Percentiles rank a stretch among this genome's conserved stretches.
Evolutionary conservation across 2,888 invertebrate species (phyloP).

Genomic region (Hypolimnas misippus): DNA sequence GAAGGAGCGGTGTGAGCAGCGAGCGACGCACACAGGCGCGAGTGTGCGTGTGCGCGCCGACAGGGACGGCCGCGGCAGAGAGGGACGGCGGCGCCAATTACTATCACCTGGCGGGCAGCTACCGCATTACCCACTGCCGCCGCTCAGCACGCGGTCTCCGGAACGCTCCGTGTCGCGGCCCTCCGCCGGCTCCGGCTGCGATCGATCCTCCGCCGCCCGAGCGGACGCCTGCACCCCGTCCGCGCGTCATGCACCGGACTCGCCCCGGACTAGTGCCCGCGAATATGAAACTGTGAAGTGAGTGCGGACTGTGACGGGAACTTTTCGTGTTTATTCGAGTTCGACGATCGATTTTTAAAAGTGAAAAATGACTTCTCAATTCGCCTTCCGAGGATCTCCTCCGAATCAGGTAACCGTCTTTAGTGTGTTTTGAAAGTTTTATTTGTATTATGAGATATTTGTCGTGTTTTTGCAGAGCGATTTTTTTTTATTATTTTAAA

Average conservation of each 20-base stretch:
- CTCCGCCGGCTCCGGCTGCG: conserved; percentile 47
- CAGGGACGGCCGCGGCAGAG: conserved; percentile 71
- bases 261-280: conserved; percentile 55
- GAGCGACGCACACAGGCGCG: conserved; percentile 56
- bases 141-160: conserved; percentile 80
- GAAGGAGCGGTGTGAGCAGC: conserved; percentile 76
- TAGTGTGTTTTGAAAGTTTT: neutral
- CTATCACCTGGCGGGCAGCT: conserved; percentile 86
- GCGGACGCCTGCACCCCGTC: conserved; percentile 2
- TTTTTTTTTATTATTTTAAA: conserved; percentile 7
- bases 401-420: conserved; percentile 74
- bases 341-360: conserved; percentile 27
- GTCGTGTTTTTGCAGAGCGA: conserved; percentile 26
- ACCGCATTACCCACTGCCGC: conserved; percentile 86
- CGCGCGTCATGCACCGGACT: conserved; percentile 51
- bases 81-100: conserved; percentile 85
- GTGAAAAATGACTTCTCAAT: conserved; percentile 80
- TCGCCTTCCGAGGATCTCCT: conserved; percentile 81
- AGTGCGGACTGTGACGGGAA: conserved; percentile 72
- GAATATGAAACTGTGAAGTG: conserved; percentile 80
- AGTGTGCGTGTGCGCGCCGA: conserved; percentile 76
- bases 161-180: too few species aligned
- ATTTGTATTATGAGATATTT: neutral
- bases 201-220: conserved; percentile 52
- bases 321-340: conserved; percentile 52